Evolutionary conservation across 2,888 invertebrate genomes (phyloP).

Genomic region (Acleris literana): DNA sequence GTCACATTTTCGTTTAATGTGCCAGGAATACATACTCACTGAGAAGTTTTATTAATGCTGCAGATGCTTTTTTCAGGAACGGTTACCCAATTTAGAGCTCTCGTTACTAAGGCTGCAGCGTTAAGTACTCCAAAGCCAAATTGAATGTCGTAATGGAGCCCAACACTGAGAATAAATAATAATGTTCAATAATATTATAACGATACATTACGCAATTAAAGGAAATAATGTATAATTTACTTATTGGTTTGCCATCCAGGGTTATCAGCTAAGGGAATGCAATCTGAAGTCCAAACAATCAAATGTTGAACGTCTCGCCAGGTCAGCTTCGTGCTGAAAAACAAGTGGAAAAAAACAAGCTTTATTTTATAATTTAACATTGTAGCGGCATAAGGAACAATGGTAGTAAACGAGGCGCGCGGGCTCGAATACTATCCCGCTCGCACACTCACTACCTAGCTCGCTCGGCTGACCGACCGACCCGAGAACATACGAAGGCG

Average conservation of each 20-base stretch:
- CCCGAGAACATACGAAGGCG: too few relatives aligned
- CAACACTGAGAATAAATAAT: slow-evolving; percentile 75
- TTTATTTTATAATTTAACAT: too few relatives aligned
- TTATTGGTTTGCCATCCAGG: slow-evolving; percentile 91
- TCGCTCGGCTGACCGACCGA: too few relatives aligned
- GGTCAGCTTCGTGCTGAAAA: slow-evolving; percentile 89
- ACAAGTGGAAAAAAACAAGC: slow-evolving; percentile 14
- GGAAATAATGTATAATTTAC: slow-evolving; percentile 46
- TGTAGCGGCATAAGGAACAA: too few relatives aligned
- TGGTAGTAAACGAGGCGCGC: too few relatives aligned
- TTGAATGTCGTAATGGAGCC: slow-evolving; percentile 89
- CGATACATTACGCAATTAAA: neutral
- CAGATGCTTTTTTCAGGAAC: slow-evolving; percentile 86
- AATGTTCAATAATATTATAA: neutral
- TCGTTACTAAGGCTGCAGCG: slow-evolving; percentile 88
- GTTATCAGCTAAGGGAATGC: slow-evolving; percentile 86
- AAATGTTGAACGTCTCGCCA: slow-evolving; percentile 97
- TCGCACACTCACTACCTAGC: too few relatives aligned
- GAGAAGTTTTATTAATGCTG: slow-evolving; percentile 61
- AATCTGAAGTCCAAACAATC: slow-evolving; percentile 92
- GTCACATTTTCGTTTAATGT: slow-evolving; percentile 41
- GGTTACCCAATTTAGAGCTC: slow-evolving; percentile 88
- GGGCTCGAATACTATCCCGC: too few relatives aligned
- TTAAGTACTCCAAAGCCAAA: slow-evolving; percentile 96
- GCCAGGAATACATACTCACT: slow-evolving; percentile 73